phyloP scores from a whole-genome alignment of 2,113 vertebrate species.

The Nematolebias whitei region DNA sequence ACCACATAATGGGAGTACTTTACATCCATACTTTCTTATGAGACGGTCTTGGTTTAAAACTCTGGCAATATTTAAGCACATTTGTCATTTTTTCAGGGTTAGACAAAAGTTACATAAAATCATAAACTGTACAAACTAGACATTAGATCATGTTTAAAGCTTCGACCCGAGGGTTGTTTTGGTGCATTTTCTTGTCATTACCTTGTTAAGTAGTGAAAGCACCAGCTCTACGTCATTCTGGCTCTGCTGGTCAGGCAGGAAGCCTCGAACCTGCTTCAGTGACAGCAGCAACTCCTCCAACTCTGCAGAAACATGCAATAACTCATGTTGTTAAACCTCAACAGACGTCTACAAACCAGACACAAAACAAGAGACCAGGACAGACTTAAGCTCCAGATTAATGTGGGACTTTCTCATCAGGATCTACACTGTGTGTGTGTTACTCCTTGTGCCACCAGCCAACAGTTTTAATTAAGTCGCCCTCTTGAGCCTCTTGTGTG shows the following conservation, averaged over 20 bases:
- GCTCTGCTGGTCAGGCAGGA: slow-evolving; percentile 93
- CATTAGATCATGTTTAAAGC: no score
- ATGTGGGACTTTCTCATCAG: slow-evolving; percentile 13
- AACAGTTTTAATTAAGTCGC: slow-evolving; percentile 75
- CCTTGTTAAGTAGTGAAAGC: slow-evolving; percentile 92
- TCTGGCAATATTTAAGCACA: no score
- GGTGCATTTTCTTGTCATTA: no score
- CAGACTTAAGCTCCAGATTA: not conserved
- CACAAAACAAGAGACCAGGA: no score
- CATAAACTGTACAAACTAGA: no score
- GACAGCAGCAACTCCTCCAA: slow-evolving; percentile 94
- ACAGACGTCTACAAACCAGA: no score
- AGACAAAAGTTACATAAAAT: no score
- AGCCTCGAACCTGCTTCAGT: slow-evolving; percentile 92
- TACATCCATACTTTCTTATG: no score
- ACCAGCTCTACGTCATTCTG: slow-evolving; percentile 92
- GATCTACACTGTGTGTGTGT: slow-evolving; percentile 13
- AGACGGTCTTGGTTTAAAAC: no score
- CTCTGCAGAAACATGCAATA: slow-evolving; percentile 76
- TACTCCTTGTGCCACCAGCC: slow-evolving; percentile 25
- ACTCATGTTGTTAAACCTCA: not conserved
- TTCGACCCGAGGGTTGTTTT: no score
- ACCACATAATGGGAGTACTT: no score
- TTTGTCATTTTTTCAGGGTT: no score
- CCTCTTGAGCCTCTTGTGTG: slow-evolving; percentile 48